Base-by-base conservation (phyloP, 2,797 vertebrate species). In the Falco peregrinus region DNA sequence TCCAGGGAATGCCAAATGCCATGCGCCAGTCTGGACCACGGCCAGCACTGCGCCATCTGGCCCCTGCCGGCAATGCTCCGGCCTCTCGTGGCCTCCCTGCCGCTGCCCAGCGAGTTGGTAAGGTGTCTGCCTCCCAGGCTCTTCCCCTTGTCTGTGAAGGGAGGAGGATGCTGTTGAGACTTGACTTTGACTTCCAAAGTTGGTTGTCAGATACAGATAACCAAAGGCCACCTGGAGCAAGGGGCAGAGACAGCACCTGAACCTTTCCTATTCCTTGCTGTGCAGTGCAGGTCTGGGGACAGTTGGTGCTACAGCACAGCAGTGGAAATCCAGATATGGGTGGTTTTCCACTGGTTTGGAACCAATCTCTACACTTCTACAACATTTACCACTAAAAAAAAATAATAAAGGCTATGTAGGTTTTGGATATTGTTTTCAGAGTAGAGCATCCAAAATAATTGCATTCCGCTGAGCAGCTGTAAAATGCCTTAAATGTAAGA, bases 1-100 rank as follows among this genome's bases (percentile, higher is more conserved):
- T 99, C 98, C 99, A 99, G 97, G 99, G 99, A 69, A 99, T 99
- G 96, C 99, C 99, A 11, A 98, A 97, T 93, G 98, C 99, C 28
- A 97, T 99, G 97, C 99, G 99, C 84, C 99, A 99, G 96, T 99
- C 99, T 29, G 99, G 99, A 57, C 99, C 99, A 7, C 98, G 99
- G 68, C 98, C 98, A 81, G 98, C 98, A 91, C 97, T 99, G 95
- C 98, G 99, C 96, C 99, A 99, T 94, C 98, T 99, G 97, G 97
- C 98, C 93, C 99, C 99, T 35, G 96, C 98, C 19, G 91, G 98
- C 90, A 98, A 97, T 70, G 76, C 98, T 37, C 98, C 99, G 9
- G 98, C 99, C 94, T 98, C 99, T 82, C 98, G 99, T 50, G 98
- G 99, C 97, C 98, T 98, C 94, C 97, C 98, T 33, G 96, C 98